These are phyloP conservation scores for Horisme vitalbata DNA, from an alignment of 2,888 invertebrate genomes.

Conservation along the genomic window DNA sequence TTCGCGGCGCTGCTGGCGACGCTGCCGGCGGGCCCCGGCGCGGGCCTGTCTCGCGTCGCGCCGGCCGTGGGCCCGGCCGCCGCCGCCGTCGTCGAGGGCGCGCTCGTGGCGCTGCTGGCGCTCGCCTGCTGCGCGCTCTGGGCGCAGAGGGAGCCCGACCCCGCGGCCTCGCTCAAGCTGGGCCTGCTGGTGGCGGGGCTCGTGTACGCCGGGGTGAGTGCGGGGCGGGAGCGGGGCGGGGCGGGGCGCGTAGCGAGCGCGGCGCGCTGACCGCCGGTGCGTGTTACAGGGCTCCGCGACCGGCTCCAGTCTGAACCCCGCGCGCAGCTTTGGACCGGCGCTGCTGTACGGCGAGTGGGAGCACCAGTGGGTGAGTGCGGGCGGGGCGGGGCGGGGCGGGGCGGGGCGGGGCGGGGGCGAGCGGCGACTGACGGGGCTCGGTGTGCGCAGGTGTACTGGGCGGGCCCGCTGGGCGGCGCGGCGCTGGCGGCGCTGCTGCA, in stretches of 20 bases:
- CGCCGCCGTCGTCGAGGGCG: constrained; percentile 49
- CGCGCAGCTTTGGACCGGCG: constrained; percentile 88
- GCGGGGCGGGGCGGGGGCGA: too few species aligned
- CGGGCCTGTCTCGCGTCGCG: constrained; percentile 42
- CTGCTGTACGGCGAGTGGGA: constrained; percentile 84
- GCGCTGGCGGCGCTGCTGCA: constrained; percentile 58
- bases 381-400: not conserved
- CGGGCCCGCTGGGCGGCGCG: constrained; percentile 66
- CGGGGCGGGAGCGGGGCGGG: constrained; percentile 41
- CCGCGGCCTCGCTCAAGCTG: constrained; percentile 58
- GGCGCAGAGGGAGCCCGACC: constrained; percentile 59
- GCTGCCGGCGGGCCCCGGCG: constrained; percentile 22
- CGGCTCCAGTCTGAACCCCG: constrained; percentile 88
- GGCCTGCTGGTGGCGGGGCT: constrained; percentile 66
- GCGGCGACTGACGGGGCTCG: not conserved
- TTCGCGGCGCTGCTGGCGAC: constrained; percentile 47
- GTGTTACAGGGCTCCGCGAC: constrained; percentile 83
- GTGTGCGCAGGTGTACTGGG: constrained; percentile 75
- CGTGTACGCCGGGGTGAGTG: constrained; percentile 64
- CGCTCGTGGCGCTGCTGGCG: constrained; percentile 55
- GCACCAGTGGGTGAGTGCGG: constrained; percentile 85
- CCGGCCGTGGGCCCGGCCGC: constrained; percentile 36
- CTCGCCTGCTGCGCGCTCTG: constrained; percentile 58
- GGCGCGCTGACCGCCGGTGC: not conserved
- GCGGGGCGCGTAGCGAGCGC: not conserved